These are phyloP conservation scores for Mnemiopsis leidyi DNA, from an alignment of 37 sponge, comb jelly and placozoan species.

Conservation along the genomic window DNA sequence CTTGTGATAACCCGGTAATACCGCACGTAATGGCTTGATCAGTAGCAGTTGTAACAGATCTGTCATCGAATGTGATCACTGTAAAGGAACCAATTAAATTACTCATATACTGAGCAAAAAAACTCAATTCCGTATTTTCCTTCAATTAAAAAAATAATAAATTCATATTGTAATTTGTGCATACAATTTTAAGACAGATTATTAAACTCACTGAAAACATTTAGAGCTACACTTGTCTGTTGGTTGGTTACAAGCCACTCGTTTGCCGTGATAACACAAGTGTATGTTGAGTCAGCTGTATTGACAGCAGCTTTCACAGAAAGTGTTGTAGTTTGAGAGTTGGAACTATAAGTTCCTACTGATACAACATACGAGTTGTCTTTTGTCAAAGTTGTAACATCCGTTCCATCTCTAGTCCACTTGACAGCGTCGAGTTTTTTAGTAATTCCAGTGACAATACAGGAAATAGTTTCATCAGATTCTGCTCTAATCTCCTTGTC, in stretches of 20 bases:
- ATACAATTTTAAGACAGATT: too few relatives aligned
- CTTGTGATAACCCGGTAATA: background rate
- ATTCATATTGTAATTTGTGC: too few relatives aligned
- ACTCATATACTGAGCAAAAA: background rate
- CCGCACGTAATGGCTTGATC: background rate
- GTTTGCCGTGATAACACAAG: background rate
- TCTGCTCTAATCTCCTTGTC: background rate
- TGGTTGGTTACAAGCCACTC: background rate
- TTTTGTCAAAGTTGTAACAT: background rate
- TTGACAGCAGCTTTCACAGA: background rate
- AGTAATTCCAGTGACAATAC: background rate
- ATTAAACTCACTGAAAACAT: conserved; percentile 11
- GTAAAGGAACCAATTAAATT: background rate
- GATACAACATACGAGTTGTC: background rate
- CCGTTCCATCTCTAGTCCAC: background rate
- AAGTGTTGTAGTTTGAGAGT: background rate
- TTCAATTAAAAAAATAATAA: too few relatives aligned
- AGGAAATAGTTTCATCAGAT: background rate
- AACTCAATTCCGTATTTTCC: too few relatives aligned
- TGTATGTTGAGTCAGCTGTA: background rate
- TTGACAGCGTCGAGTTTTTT: background rate
- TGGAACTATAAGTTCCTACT: background rate
- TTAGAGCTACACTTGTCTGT: background rate
- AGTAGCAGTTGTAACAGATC: background rate
- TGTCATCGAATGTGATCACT: background rate